Evolutionary conservation across 2,888 invertebrate species (phyloP).

Genomic region (Ormyrus nitidulus): DNA sequence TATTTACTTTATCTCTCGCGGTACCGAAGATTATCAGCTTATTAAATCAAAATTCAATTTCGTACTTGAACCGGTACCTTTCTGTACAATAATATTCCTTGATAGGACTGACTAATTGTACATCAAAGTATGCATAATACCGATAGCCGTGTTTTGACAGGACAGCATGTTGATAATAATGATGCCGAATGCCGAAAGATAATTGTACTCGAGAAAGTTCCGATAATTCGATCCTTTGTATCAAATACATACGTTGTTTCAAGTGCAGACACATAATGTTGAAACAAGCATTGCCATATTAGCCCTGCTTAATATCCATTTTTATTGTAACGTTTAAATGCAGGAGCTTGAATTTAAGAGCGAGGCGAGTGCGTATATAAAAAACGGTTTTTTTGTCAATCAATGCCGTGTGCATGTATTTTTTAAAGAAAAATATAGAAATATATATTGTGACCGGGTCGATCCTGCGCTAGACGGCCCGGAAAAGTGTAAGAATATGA

Average conservation of each 20-base stretch:
- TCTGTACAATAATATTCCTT: constrained; percentile 10
- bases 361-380: background rate
- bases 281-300: constrained; percentile 31
- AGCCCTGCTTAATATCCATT: constrained; percentile 6
- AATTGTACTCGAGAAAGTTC: constrained; percentile 25
- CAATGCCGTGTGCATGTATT: constrained; percentile 30
- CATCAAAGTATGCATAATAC: constrained; percentile 8
- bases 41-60: background rate
- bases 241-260: constrained; percentile 10
- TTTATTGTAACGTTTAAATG: background rate
- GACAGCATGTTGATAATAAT: constrained; percentile 4
- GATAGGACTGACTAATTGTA: constrained; percentile 19
- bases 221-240: constrained; percentile 16
- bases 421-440: constrained; percentile 14
- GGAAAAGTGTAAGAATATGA: constrained; percentile 18
- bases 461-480: background rate
- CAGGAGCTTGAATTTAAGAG: constrained; percentile 21
- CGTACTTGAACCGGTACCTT: background rate
- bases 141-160: constrained; percentile 3
- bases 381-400: background rate
- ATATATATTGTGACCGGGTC: constrained; percentile 3
- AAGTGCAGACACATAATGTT: background rate
- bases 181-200: background rate
- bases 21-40: too few species aligned
- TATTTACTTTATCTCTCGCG: too few species aligned